A percentile compares a stretch with the other conserved stretches of the same genome.
phyloP scores from a whole-genome alignment of 2,797 vertebrate species.

The Simalia tracyae region DNA sequence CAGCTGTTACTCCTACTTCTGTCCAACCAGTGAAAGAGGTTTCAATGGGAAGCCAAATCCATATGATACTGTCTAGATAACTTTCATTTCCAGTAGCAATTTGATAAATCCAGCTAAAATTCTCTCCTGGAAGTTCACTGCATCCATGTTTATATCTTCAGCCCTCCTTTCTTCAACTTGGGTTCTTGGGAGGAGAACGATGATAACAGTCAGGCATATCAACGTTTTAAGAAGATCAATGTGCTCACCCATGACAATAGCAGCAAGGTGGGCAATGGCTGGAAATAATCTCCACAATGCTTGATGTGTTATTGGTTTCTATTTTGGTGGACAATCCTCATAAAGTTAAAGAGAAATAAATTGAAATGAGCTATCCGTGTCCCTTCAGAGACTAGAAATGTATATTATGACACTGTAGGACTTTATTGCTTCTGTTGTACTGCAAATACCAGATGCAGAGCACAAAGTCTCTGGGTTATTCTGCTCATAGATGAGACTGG shows the following conservation, averaged over 20 bases:
- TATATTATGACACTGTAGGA: conserved; percentile 23
- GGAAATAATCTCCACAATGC: neutral
- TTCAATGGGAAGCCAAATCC: neutral
- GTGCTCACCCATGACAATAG: neutral
- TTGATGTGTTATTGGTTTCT: neutral
- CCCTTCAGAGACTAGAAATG: conserved; percentile 28
- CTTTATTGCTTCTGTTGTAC: conserved; percentile 34
- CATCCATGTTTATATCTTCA: neutral
- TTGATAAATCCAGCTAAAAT: neutral
- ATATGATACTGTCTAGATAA: neutral
- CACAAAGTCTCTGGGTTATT: conserved; percentile 50
- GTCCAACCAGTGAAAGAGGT: neutral
- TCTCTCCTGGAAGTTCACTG: neutral
- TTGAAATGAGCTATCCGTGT: conserved; percentile 19
- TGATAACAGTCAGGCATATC: accelerated
- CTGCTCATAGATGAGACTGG: conserved; percentile 23
- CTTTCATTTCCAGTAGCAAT: neutral
- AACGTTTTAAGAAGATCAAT: neutral
- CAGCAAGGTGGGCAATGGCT: neutral
- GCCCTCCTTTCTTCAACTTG: neutral
- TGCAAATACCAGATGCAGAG: conserved; percentile 58
- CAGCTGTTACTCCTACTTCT: neutral
- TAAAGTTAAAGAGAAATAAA: conserved; percentile 2
- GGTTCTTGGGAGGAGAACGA: neutral
- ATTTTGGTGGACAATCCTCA: neutral